Evolutionary conservation across 2,888 invertebrate species (phyloP).

Genomic region (Hartigia nigra): DNA sequence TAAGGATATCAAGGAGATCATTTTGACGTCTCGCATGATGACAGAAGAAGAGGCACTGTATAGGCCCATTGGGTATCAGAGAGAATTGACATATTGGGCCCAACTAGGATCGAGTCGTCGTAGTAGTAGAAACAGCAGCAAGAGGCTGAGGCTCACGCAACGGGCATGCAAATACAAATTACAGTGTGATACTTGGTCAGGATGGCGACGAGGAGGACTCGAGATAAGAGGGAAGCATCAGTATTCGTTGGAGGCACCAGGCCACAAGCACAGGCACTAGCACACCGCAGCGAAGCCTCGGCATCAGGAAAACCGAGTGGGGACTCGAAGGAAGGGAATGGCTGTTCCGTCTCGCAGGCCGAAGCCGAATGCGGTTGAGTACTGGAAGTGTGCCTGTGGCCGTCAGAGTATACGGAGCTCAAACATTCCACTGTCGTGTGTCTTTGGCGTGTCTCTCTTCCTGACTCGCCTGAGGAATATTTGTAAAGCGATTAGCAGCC

Average conservation of each 20-base stretch:
- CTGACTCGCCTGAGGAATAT: not conserved
- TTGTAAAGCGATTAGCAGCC: not conserved
- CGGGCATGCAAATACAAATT: slow-evolving; percentile 2
- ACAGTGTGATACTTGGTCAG: slow-evolving; percentile 1
- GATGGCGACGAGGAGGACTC: not conserved
- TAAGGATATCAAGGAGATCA: not conserved
- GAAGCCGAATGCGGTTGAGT: slow-evolving; percentile 33
- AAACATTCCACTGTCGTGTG: not conserved
- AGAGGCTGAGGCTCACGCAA: not conserved
- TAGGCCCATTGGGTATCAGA: not conserved
- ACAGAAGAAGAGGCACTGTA: not conserved
- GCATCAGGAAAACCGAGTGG: slow-evolving; percentile 18
- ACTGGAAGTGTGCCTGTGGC: slow-evolving; percentile 41
- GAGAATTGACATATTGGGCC: not conserved
- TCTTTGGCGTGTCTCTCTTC: not conserved
- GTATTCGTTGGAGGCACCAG: slow-evolving; percentile 2
- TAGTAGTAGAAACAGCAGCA: not conserved
- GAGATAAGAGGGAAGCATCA: not conserved
- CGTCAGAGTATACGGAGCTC: slow-evolving; percentile 38
- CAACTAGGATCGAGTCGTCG: not conserved
- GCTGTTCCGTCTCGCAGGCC: slow-evolving; percentile 33
- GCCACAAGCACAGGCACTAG: not conserved
- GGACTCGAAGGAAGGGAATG: slow-evolving; percentile 43
- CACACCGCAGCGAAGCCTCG: not conserved
- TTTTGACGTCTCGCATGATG: not conserved